Evolutionary conservation across 1,140 invertebrate species (phyloP), one percentile per base, ranked within the genome.

Genomic region (Ostrea denselamellosa): DNA sequence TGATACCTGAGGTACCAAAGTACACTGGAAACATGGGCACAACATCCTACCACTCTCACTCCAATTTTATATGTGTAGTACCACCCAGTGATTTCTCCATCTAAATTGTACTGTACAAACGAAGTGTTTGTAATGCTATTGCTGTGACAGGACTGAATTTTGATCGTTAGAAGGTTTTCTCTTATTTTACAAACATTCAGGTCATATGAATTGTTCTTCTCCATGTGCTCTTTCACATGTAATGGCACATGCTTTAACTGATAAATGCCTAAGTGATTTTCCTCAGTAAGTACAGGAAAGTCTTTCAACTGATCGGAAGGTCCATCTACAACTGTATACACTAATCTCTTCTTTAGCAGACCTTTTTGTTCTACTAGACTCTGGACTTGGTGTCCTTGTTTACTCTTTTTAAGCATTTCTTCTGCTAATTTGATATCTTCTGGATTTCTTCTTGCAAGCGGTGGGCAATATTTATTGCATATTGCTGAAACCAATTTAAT

Each of bases 1-100:
- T 85, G 34, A 68, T 84, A 87, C 9, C 86, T 81, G 7, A 87
- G n/a, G 44, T 87, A 87, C 86, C 86, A 87, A 28, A 87, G 53
- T 8, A 81, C 25, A 4, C 44, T 53, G 9, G 85, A 19, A 54
- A 86, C 81, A 28, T 82, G 85, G 19, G 71, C 51, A 52, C 85
- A 86, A 7, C 10, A 51, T 7, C 85, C 85, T 22, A 86, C 85
- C 9, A 86, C 85, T 22, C 85, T 34, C 28, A 25, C 71, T n/a
- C 71, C 68, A 10, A 58, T 51, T 82, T 58, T 77, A 56, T 68
- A 86, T 28, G 71, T 81, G n/a, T 68, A 86, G 54, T 81, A 86
- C 68, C 85, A 86, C 8, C 51, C 71, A 28, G 4, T n/a, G 3
- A 86, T 34, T 12, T 52, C 71, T n/a, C 71, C 28, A 9, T 87